These are phyloP conservation scores for Resseliella maxima DNA, from an alignment of 2,888 invertebrate species.

Conservation along the genomic window DNA sequence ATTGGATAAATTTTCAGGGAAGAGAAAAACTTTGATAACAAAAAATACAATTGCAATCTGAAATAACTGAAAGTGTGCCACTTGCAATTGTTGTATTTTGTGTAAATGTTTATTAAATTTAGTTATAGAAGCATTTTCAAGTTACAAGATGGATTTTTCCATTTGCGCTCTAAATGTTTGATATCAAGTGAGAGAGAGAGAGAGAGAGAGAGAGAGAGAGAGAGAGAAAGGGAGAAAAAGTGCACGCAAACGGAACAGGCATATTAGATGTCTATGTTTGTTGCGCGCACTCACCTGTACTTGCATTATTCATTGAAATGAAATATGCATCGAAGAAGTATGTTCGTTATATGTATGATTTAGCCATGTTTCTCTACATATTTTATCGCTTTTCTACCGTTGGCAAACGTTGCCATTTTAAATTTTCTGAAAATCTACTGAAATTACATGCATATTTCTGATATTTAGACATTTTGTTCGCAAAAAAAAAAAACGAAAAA, in stretches of 20 bases:
- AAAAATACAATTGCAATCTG: no score
- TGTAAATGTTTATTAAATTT: conserved; percentile 18
- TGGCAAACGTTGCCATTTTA: neutral
- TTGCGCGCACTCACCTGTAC: neutral
- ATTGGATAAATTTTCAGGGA: neutral
- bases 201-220: neutral
- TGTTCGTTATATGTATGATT: neutral
- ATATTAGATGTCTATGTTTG: no score
- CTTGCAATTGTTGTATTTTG: neutral
- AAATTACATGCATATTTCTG: conserved; percentile 26
- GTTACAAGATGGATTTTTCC: neutral
- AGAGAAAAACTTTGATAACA: no score
- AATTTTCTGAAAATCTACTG: neutral
- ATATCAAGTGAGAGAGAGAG: neutral
- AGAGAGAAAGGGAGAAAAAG: neutral
- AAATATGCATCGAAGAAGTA: neutral
- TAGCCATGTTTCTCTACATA: neutral
- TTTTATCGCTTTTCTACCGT: neutral
- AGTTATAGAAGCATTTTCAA: neutral
- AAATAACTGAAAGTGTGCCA: no score
- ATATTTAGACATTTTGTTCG: neutral
- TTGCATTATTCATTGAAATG: conserved; percentile 24
- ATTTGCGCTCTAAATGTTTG: neutral
- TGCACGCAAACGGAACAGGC: no score
- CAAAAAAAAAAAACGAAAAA: neutral